Base-by-base conservation (phyloP, 1,140 invertebrate genomes). In the Temnothorax curvispinosus region DNA sequence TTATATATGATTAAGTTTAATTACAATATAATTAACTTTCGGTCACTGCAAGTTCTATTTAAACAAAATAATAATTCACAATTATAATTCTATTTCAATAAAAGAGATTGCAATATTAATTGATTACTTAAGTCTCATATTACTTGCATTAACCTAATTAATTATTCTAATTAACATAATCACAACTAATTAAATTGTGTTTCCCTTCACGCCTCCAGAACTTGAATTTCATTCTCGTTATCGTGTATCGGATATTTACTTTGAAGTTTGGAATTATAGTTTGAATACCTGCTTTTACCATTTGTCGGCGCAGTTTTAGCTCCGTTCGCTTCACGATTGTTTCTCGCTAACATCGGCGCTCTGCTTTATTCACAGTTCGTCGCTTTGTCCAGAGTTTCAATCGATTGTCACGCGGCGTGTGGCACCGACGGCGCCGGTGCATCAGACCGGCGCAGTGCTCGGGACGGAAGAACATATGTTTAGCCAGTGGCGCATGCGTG, bases 381-480 rank as follows among this genome's bases (percentile, higher is more conserved):
- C 35, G n/a, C 3, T 41, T 6, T 15, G 11, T 2, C 18, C 5
- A 6, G 11, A 82, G 54, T 41, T 58, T 82, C 15, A 6, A 2
- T 7, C 11, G 27, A 1, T 15, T 6, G 27, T n/a, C 54, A 27
- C 35, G 3, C 18, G 35, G 27, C 9, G 80, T 67, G 44, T 67
- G 44, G 18, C 52, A 47, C 5, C 32, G 54, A 3, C 35, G 15
- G 52, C 54, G 54, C 44, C 3, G 11, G 27, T 38, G 27, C 5
- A 77, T 87, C 90, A 86, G 86, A 74, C 91, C 87, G 87, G 92
- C 90, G 91, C 91, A 93, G 74, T 89, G 86, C 81, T 89, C 87
- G 87, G 80, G 92, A 93, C 94, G 93, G 94, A 94, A 94, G 94
- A 95, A 95, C 94, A 94, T 95, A 95, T 95, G 94, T 95, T 95